These are phyloP conservation scores for Cyrtonyx montezumae DNA, from an alignment of 2,113 vertebrate species.

Conservation along the genomic window DNA sequence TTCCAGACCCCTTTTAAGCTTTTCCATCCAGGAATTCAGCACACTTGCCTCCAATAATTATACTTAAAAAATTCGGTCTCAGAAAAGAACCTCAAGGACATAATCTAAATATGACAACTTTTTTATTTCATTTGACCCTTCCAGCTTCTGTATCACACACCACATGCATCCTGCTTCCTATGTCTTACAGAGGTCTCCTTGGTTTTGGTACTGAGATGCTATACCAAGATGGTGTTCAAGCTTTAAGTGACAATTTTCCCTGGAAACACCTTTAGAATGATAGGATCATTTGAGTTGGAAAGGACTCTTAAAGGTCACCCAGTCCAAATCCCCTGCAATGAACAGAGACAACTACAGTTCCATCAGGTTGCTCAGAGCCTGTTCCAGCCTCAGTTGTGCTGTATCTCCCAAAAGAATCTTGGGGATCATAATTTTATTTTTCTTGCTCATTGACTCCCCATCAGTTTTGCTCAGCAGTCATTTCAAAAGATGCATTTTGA, in stretches of 20 bases:
- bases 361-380: too few species aligned
- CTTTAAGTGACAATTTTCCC: neutral
- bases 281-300: too few species aligned
- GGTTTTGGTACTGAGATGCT: neutral
- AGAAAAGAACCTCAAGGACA: conserved; percentile 10
- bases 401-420: neutral
- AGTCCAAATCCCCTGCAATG: too few species aligned
- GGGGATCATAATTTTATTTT: neutral
- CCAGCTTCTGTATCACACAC: neutral
- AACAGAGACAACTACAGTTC: too few species aligned
- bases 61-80: neutral
- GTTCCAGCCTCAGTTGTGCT: neutral
- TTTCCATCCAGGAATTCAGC: neutral
- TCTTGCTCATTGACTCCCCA: neutral
- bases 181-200: neutral
- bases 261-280: neutral
- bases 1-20: neutral
- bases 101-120: neutral
- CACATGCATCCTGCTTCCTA: neutral
- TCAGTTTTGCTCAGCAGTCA: neutral
- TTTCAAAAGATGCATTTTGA: neutral
- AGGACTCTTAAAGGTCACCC: too few species aligned
- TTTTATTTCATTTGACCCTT: neutral
- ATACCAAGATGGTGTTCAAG: neutral
- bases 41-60: neutral